Evolutionary conservation across 2,113 vertebrate genomes (phyloP), one percentile per base, ranked within the genome.

Genomic region (Erythrocercus mccallii): DNA sequence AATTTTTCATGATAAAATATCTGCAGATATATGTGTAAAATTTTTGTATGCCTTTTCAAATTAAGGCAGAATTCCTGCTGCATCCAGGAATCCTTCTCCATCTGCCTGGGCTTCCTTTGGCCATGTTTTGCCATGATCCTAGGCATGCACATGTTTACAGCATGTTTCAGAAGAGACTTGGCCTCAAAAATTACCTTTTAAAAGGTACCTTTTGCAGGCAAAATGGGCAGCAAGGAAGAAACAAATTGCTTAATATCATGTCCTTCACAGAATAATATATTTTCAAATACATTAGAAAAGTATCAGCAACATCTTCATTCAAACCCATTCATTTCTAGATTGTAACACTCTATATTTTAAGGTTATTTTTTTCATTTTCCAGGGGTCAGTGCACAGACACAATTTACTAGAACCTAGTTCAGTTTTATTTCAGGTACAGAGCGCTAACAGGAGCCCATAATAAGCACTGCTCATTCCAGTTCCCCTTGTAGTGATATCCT

Each of bases 61-160:
- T 38, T 21, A 37, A 70, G 38, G 23, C 16, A 68, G 30, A 81
- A 74, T 57, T 47, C 33, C 42, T 74, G 28, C n/a, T 74, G 10
- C 37, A 40, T 20, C 27, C 25, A 47, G 30, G 42, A 60, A 14
- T 81, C 35, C 64, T 73, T 70, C 8, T 56, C 16, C 19, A 7
- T n/a, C 50, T 76, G 11, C 15, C 27, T 61, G 7, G 20, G 11
- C 11, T 82, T 83, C 24, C 9, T 61, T 50, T 33, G 37, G 40
- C 37, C 24, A 27, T 0, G 1, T 44, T 86, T 83, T 81, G 23
- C 20, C 50, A 35, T 0, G 0, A 7, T 54, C 4, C 13, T 28
- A 68, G 25, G 16, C 1, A 0, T 3, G 9, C 25, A 53, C 10
- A 14, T 6, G 10, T n/a, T 88, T 65, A 33, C 33, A 70, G 17